These are phyloP conservation scores for Salvelinus alpinus DNA, from an alignment of 2,113 vertebrate species.

Conservation along the genomic window DNA sequence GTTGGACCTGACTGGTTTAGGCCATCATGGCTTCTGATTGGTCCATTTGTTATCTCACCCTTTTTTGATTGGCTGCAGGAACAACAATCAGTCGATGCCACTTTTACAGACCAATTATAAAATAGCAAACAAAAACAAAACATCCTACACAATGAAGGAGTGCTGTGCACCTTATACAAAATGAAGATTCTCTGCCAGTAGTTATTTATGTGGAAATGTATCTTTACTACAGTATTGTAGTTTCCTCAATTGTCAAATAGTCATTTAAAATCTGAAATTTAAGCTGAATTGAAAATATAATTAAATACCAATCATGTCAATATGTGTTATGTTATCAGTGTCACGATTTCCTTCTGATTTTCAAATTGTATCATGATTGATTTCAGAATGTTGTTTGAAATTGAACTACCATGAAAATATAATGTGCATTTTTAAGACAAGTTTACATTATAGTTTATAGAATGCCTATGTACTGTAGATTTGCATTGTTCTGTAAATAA, in stretches of 20 bases:
- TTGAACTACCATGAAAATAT: constrained; percentile 25
- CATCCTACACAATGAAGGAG: constrained; percentile 31
- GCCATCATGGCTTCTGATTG: constrained; percentile 43
- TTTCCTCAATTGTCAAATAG: background rate
- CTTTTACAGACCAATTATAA: no score
- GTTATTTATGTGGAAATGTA: constrained; percentile 42
- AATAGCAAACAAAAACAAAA: constrained; percentile 1
- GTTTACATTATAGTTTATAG: constrained; percentile 56
- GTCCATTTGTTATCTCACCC: constrained; percentile 37
- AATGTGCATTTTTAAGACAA: constrained; percentile 40
- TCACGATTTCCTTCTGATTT: background rate
- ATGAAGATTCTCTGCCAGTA: constrained; percentile 15
- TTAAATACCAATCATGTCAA: background rate
- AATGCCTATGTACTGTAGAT: constrained; percentile 49
- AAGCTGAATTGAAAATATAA: background rate
- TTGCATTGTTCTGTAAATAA: constrained; percentile 69
- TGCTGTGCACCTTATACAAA: constrained; percentile 61
- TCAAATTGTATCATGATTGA: constrained; percentile 16
- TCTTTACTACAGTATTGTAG: constrained; percentile 23
- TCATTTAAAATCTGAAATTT: background rate
- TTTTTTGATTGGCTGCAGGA: constrained; percentile 38
- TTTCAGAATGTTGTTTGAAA: constrained; percentile 40
- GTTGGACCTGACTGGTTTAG: constrained; percentile 58
- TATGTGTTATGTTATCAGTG: background rate
- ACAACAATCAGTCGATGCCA: constrained; percentile 6